phyloP scores from a whole-genome alignment of 2,113 vertebrate species.

The Oreochromis aureus region DNA sequence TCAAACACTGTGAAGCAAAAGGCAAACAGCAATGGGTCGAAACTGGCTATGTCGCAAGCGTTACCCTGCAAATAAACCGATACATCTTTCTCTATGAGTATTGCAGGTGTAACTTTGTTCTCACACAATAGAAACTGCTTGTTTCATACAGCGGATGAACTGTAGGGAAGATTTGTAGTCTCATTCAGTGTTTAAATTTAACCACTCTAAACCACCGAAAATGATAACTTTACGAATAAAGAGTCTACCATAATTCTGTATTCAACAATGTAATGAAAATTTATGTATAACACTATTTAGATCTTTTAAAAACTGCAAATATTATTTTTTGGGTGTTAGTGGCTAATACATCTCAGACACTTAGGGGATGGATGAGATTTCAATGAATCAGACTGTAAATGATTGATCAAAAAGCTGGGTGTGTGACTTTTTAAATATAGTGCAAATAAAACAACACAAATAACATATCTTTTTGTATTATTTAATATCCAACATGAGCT shows the following conservation, averaged over 20 bases:
- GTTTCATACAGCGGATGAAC: not conserved
- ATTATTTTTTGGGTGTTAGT: not conserved
- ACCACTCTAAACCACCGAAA: not conserved
- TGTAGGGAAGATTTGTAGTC: not conserved
- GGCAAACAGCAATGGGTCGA: conserved; percentile 32
- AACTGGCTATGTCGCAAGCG: conserved; percentile 30
- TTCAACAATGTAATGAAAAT: not conserved
- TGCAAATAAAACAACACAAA: not conserved
- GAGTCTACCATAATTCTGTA: not conserved
- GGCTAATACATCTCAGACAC: not conserved
- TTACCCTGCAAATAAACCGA: not conserved
- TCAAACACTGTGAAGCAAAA: conserved; percentile 60
- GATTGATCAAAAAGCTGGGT: not conserved
- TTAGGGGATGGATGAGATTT: not conserved
- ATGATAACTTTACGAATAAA: not conserved
- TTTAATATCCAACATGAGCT: not conserved
- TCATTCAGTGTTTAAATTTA: not conserved
- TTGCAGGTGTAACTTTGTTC: fast-evolving
- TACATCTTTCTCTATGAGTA: not conserved
- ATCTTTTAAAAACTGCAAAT: not conserved
- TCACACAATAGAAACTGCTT: not conserved
- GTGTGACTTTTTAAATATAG: not conserved
- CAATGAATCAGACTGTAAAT: not conserved
- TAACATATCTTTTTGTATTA: not conserved
- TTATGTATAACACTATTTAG: fast-evolving